Conservation (phyloP, 2,888 invertebrate genomes). For the Philhelius pedissequus region DNA sequence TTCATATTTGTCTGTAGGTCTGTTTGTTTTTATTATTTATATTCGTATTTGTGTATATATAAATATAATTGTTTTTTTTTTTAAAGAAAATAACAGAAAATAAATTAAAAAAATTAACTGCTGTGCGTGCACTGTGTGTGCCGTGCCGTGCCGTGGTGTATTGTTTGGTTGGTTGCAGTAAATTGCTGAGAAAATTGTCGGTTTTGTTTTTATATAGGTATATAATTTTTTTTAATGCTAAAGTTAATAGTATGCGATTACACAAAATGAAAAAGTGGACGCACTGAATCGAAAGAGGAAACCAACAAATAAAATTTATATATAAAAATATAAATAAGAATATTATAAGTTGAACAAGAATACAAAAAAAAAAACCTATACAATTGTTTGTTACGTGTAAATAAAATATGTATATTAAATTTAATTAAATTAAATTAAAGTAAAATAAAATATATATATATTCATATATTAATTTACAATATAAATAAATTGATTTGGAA, state of each 20-base stretch:
- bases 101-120: neutral
- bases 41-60: neutral
- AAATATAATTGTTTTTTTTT: neutral
- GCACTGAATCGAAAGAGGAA: neutral
- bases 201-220: neutral
- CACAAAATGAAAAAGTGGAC: constrained; percentile 6
- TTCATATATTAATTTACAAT: constrained; percentile 67
- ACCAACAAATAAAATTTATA: constrained; percentile 10
- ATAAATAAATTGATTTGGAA: constrained; percentile 11
- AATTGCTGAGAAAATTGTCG: constrained; percentile 25
- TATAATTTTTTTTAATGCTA: neutral
- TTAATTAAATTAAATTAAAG: constrained; percentile 60
- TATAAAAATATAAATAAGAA: neutral
- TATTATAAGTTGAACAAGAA: constrained; percentile 21
- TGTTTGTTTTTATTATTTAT: neutral
- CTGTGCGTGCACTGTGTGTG: constrained; percentile 1
- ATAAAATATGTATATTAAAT: constrained; percentile 65
- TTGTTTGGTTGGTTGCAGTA: neutral
- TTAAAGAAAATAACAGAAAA: neutral
- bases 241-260: constrained; percentile 1
- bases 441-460: constrained; percentile 60
- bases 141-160: neutral
- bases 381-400: constrained; percentile 65
- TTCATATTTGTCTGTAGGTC: neutral
- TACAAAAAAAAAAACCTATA: constrained; percentile 32